Base-by-base conservation (phyloP, 2,888 invertebrate genomes). In the Pteria penguin region DNA sequence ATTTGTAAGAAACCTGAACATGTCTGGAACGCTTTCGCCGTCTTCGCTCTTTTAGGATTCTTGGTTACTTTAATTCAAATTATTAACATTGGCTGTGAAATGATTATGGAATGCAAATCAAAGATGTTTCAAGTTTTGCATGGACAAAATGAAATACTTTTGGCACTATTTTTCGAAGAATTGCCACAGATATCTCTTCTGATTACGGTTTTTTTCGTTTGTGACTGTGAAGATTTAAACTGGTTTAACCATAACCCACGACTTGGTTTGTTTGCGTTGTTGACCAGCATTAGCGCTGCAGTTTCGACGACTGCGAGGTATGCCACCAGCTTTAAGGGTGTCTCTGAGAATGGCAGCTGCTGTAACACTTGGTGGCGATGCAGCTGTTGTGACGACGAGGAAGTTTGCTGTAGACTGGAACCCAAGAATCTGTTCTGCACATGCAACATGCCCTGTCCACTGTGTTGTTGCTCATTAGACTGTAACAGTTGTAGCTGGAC, bases 321-420 rank as follows among this genome's bases (percentile, higher is more conserved):
- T 32, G 58, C 24, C 22, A 58, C 70, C 1, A 73, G 72, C 33
- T 77, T 73, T 36, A 60, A 65, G 27, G 54, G 58, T 1, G 24
- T 72, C 14, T 24, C 54, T 8, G 65, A 45, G 1, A 58, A 72
- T 18, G 58, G 33, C n/a, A 73, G 76, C 8, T 77, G 76, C 31
- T 77, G 70, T 29, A 77, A 77, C 29, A 36, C 36, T 14, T 77
- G 76, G 70, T 77, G 76, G 76, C 72, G 76, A 33, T 73, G 72
- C 36, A 58, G 67, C 22, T 77, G 76, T 55, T 77, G 76, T 58
- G 65, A 72, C 3, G 66, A 69, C 26, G 52, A 29, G 26, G 33
- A 69, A 1, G 72, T 73, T 18, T 70, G 36, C 18, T 77, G 76
- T 27, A 57, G 60, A 24, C 24, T 77, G 14, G 29, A 57, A 4